Evolutionary conservation across 2,797 vertebrate genomes (phyloP), one percentile per base, ranked within the genome.

Genomic region (Choloepus didactylus): DNA sequence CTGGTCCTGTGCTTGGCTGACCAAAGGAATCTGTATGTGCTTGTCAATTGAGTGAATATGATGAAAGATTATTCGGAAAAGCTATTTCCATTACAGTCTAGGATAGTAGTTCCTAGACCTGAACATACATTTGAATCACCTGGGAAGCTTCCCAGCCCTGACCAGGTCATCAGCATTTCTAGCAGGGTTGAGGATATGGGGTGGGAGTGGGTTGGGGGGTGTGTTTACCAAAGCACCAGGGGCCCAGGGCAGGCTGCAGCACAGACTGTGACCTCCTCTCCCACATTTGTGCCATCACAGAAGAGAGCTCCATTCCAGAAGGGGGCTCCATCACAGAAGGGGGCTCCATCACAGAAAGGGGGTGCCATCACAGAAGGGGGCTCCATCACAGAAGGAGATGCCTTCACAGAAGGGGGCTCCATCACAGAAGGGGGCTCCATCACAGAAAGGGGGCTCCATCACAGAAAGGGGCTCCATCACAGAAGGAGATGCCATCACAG

Each of bases 281-380:
- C 23, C 10, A 0, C 9, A 4, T 73, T 44, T 35, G 15, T 46
- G 27, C 18, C 54, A 2, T 69, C 25, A 56, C 0, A 6, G 21
- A 19, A 49, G 56, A 35, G 25, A 49, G 49, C 21, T 44, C 18
- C 51, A 54, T 14, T 15, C 14, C 12, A 54, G 51, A 54, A 54
- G 14, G 51, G 51, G 51, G 51, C 51, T 4, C 12, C 14, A 44
- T 14, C 51, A 14, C 12, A 14, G 14, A 15, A 15, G 14, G 51
- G 16, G 51, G 12, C 3, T 11, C 4, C 51, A 14, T 54, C 51
- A 54, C 51, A 54, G 51, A 54, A 15, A 15, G n/a, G 51, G 51
- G 51, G 3, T 54, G 14, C 51, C 14, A 15, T 54, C 14, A 14
- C 51, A 4, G 14, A 54, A 54, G 51, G 51, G 14, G 11, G 51